phyloP scores from a whole-genome alignment of 2,888 invertebrate species.

The Caenorhabditis angaria region DNA sequence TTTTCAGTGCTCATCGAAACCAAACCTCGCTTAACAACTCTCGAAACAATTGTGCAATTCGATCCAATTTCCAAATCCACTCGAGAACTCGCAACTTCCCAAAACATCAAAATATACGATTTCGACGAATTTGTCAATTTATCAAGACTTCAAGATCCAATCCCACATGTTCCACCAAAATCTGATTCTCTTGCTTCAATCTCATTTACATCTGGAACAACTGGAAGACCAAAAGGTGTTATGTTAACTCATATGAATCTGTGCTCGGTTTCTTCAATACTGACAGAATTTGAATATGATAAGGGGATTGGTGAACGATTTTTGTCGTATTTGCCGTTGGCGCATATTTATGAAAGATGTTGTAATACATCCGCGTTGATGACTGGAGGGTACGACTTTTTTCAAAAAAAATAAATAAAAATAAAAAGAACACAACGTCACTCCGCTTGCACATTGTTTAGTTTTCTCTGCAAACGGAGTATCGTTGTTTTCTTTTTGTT shows the following conservation, averaged over 20 bases:
- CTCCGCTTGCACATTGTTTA: too few relatives aligned
- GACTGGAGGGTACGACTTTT: background rate
- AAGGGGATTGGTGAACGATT: conserved; percentile 11
- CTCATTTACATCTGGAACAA: conserved; percentile 44
- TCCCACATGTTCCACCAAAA: conserved; percentile 28
- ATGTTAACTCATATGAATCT: conserved; percentile 34
- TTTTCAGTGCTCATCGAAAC: conserved; percentile 30
- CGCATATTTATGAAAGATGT: conserved; percentile 37
- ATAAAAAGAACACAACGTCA: too few relatives aligned
- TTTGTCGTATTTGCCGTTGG: conserved; percentile 35
- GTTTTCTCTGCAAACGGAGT: too few relatives aligned
- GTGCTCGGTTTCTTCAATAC: conserved; percentile 1
- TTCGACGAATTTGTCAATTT: background rate
- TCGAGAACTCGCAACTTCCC: background rate
- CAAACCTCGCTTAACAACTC: conserved; percentile 19
- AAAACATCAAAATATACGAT: background rate
- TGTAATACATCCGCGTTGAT: background rate
- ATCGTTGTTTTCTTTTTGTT: background rate
- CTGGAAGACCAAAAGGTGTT: conserved; percentile 41
- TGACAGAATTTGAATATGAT: background rate
- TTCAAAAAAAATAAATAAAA: background rate
- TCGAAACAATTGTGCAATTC: conserved; percentile 34
- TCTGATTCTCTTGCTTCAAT: conserved; percentile 35
- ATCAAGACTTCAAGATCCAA: conserved; percentile 1
- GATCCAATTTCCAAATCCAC: background rate